These are phyloP conservation scores for Cynopterus sphinx DNA, from an alignment of 2,797 vertebrate species.

Conservation along the genomic window DNA sequence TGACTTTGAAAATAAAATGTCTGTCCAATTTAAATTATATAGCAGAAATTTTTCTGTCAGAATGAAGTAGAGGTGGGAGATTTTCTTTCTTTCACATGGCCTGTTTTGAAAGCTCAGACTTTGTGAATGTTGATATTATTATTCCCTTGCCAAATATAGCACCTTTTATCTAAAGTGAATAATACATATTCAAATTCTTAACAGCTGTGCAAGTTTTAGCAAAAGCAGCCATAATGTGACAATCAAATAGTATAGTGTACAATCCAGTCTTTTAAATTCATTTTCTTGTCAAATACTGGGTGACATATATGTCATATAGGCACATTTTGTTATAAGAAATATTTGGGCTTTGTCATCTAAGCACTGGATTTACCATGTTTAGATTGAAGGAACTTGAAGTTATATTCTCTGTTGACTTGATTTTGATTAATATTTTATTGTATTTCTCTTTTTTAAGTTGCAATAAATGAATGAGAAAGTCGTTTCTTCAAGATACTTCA, in stretches of 20 bases:
- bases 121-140: slow-evolving; percentile 55
- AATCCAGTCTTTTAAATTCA: slow-evolving; percentile 35
- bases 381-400: background rate
- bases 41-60: slow-evolving; percentile 27
- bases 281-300: slow-evolving; percentile 53
- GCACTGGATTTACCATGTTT: background rate
- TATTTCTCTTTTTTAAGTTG: background rate
- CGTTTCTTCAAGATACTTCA: background rate
- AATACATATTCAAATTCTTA: slow-evolving; percentile 57
- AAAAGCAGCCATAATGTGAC: slow-evolving; percentile 39
- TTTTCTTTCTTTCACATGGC: background rate
- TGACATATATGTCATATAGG: slow-evolving; percentile 1
- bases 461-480: background rate
- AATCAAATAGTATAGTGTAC: slow-evolving; percentile 13
- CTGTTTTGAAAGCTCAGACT: slow-evolving; percentile 24
- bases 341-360: slow-evolving; percentile 14
- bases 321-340: slow-evolving; percentile 54
- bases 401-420: background rate
- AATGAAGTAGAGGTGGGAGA: background rate
- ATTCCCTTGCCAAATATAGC: slow-evolving; percentile 60
- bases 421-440: background rate
- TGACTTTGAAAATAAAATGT: slow-evolving; percentile 43
- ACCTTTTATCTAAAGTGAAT: slow-evolving; percentile 51
- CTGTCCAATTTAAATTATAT: background rate
- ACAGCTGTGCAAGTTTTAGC: slow-evolving; percentile 14